Evolutionary conservation across 2,113 vertebrate genomes (phyloP).

Genomic region (Hemicordylus capensis): DNA sequence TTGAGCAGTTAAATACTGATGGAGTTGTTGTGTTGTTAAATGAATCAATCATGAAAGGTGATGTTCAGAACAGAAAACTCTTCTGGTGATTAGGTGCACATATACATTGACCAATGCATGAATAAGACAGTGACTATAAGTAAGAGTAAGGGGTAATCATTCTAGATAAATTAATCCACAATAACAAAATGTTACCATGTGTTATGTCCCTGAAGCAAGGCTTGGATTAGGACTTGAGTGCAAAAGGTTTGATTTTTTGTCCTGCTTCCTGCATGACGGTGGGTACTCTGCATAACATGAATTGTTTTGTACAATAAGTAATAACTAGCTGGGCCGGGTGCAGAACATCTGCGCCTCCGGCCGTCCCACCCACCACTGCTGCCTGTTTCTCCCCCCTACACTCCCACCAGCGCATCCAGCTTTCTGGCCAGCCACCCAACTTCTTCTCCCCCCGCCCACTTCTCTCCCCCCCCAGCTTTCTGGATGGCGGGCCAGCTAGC

Average conservation of each 20-base stretch:
- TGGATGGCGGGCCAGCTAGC: too few species aligned
- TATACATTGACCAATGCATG: background rate
- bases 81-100: conserved; percentile 16
- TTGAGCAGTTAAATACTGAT: conserved; percentile 48
- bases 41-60: conserved; percentile 41
- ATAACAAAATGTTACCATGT: conserved; percentile 3
- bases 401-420: too few species aligned
- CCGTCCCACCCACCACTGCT: too few species aligned
- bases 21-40: conserved; percentile 50
- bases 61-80: conserved; percentile 45
- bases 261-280: conserved; percentile 25
- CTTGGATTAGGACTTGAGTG: background rate
- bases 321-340: too few species aligned
- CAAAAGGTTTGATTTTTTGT: background rate
- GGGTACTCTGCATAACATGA: background rate
- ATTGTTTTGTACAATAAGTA: background rate
- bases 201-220: background rate
- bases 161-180: conserved; percentile 12
- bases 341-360: too few species aligned
- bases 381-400: too few species aligned
- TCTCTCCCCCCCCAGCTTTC: too few species aligned
- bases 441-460: too few species aligned
- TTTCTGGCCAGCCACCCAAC: too few species aligned
- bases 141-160: background rate
- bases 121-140: background rate